Percentiles rank a stretch among this genome's conserved stretches.
Conservation (phyloP, 2,888 invertebrate species). For the Heliothis peltigera region DNA sequence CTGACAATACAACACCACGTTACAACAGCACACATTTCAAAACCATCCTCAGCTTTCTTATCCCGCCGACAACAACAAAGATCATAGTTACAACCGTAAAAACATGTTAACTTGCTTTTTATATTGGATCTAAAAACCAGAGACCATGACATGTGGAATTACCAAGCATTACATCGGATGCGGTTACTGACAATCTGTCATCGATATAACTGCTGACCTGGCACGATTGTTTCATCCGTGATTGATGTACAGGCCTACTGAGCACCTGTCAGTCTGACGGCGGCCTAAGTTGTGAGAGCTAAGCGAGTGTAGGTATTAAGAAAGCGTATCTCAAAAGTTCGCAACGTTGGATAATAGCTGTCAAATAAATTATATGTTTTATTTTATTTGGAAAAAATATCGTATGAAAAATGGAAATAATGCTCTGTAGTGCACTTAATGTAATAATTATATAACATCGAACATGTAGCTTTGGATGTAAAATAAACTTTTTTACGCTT, state of each 20-base stretch:
- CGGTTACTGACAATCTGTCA: constrained; percentile 77
- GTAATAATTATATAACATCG: too few species aligned
- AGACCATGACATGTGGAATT: constrained; percentile 61
- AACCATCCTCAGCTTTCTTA: constrained; percentile 19
- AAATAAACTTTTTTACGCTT: too few species aligned
- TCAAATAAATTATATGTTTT: too few species aligned
- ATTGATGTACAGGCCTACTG: constrained; percentile 74
- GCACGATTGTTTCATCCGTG: constrained; percentile 75
- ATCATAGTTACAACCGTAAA: constrained; percentile 47
- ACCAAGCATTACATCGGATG: constrained; percentile 65
- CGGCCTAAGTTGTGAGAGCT: constrained; percentile 49
- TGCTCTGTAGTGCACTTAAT: too few species aligned
- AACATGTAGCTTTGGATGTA: too few species aligned
- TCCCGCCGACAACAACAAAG: constrained; percentile 28
- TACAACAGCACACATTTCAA: background rate
- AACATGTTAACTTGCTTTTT: constrained; percentile 43
- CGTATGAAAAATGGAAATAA: too few species aligned
- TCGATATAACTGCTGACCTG: constrained; percentile 71
- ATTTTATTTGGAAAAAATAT: too few species aligned
- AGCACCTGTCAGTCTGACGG: constrained; percentile 70
- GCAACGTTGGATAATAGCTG: too few species aligned
- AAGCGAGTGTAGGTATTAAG: too few species aligned
- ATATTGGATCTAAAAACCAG: constrained; percentile 40
- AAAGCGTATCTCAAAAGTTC: too few species aligned
- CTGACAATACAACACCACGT: too few species aligned